These are phyloP conservation scores for Argya squamiceps DNA, from an alignment of 2,797 vertebrate genomes.

Conservation along the genomic window DNA sequence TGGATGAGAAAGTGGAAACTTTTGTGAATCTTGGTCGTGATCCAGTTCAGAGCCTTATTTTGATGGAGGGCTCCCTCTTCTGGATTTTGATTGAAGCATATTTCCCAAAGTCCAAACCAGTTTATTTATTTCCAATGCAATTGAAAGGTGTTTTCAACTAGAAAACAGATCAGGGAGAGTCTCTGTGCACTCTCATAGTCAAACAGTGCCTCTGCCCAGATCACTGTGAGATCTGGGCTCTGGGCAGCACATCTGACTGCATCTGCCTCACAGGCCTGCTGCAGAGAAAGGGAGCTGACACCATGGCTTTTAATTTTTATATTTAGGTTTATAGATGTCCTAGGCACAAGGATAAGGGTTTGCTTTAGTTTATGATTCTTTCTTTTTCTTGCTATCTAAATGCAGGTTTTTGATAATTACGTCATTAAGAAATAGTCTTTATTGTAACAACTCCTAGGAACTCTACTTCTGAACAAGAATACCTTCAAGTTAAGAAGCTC, in stretches of 20 bases:
- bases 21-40: not conserved
- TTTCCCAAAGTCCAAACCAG: not conserved
- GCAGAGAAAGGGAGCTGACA: not conserved
- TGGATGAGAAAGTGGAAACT: conserved; percentile 51
- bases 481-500: not conserved
- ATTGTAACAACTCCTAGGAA: not conserved
- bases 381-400: not conserved
- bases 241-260: not conserved
- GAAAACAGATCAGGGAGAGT: not conserved
- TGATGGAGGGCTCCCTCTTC: conserved; percentile 73
- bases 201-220: not conserved
- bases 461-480: not conserved
- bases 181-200: not conserved
- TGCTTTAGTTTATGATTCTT: not conserved
- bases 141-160: not conserved
- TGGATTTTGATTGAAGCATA: conserved; percentile 28
- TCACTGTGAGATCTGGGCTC: not conserved
- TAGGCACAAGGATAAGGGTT: not conserved
- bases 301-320: not conserved
- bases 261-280: not conserved
- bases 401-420: not conserved
- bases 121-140: not conserved
- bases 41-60: conserved; percentile 5
- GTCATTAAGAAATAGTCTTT: not conserved
- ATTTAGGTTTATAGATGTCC: not conserved